A percentile compares a stretch with the other conserved stretches of the same genome.
Evolutionary conservation across 23 tunicate species (phyloP).

Genomic region (Botrylloides violaceus): DNA sequence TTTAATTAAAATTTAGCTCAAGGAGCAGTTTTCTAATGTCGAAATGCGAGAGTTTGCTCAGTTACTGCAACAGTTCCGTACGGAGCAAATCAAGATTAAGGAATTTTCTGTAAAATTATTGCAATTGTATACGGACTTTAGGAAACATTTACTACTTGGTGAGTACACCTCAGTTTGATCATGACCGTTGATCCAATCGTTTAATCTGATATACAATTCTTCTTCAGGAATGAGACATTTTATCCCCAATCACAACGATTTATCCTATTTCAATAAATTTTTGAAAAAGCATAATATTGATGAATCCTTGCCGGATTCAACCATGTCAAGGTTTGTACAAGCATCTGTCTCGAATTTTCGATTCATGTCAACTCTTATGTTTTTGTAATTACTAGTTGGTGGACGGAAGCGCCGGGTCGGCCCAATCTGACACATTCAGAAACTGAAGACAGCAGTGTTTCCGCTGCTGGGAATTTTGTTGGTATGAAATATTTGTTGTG

Average conservation of each 20-base stretch:
- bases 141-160: constrained; percentile 76
- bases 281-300: constrained; percentile 40
- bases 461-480: too few species aligned
- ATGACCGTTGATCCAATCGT: background rate
- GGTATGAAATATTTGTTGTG: too few species aligned
- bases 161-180: background rate
- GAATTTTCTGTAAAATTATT: constrained; percentile 45
- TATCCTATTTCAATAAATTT: constrained; percentile 47
- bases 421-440: constrained; percentile 43
- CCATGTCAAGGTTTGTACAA: background rate
- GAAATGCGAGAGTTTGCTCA: constrained; percentile 62
- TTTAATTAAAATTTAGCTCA: constrained; percentile 26
- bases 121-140: constrained; percentile 51
- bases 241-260: constrained; percentile 55
- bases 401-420: constrained; percentile 39
- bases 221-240: constrained; percentile 79
- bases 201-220: background rate
- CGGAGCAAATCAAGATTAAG: constrained; percentile 35
- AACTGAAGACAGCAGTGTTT: constrained; percentile 60
- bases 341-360: background rate
- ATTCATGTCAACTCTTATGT: background rate
- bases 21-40: constrained; percentile 50
- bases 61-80: constrained; percentile 66
- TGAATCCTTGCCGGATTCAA: constrained; percentile 1
- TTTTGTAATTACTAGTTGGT: constrained; percentile 42